These are phyloP conservation scores for Brachyopa scutellaris DNA, from an alignment of 2,888 invertebrate genomes.

Conservation along the genomic window DNA sequence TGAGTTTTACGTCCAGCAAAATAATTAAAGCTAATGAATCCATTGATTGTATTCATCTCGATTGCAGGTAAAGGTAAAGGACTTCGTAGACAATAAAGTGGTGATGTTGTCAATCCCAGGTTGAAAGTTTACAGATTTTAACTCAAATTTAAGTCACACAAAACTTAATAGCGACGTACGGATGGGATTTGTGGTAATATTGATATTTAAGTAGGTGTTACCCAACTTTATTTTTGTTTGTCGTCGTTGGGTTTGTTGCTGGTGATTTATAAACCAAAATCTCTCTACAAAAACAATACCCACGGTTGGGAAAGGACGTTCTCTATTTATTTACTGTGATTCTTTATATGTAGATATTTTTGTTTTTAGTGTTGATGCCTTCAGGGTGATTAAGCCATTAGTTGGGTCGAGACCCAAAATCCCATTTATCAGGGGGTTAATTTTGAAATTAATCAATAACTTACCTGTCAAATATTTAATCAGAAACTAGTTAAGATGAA, in stretches of 20 bases:
- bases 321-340: constrained; percentile 5
- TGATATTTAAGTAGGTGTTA: constrained; percentile 14
- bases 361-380: neutral
- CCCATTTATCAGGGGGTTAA: neutral
- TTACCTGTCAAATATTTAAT: neutral
- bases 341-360: no score
- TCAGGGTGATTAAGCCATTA: constrained; percentile 6
- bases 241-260: neutral
- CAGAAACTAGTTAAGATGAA: neutral
- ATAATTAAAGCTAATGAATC: constrained; percentile 61
- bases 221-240: neutral
- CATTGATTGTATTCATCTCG: constrained; percentile 21
- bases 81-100: constrained; percentile 12
- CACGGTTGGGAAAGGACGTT: neutral
- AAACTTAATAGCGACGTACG: neutral
- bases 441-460: neutral
- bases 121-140: neutral
- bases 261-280: no score
- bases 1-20: constrained; percentile 47
- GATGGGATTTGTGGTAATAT: neutral
- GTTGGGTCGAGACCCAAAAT: neutral
- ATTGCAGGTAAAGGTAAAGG: neutral
- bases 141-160: neutral
- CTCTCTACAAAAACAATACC: neutral
- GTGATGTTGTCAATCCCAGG: neutral